A percentile compares a stretch with the other conserved stretches of the same genome.
These are phyloP conservation scores for Corythornis vintsioides DNA, from an alignment of 2,113 vertebrate species.

Conservation along the genomic window DNA sequence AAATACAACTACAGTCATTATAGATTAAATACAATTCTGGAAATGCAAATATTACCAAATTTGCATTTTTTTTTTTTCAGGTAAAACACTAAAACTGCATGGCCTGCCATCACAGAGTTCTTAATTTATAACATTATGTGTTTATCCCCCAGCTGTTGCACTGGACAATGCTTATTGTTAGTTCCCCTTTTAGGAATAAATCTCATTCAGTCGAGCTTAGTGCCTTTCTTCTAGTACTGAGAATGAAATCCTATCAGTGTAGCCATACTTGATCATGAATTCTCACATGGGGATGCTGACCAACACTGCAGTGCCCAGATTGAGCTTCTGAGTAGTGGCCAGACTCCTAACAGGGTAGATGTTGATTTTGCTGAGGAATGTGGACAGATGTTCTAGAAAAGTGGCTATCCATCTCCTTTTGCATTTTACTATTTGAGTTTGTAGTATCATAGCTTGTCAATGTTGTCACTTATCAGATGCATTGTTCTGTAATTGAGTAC, in stretches of 20 bases:
- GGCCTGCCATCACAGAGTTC: not conserved
- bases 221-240: not conserved
- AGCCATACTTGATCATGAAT: not conserved
- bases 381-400: not conserved
- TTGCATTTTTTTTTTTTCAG: not conserved
- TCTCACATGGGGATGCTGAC: not conserved
- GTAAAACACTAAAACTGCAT: not conserved
- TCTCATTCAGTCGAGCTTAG: not conserved
- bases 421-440: not conserved
- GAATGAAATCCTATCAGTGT: not conserved
- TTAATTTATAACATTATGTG: not conserved
- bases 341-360: rapidly evolving
- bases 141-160: not conserved
- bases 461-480: not conserved
- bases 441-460: not conserved
- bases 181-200: not conserved
- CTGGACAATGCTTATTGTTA: no score
- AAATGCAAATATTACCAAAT: not conserved
- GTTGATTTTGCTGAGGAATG: rapidly evolving
- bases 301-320: not conserved
- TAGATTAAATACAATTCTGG: not conserved
- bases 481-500: not conserved
- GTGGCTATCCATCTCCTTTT: not conserved
- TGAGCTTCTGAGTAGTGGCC: not conserved
- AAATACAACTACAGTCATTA: not conserved